Base-by-base conservation (phyloP, 2,113 vertebrate genomes). In the Chamaea fasciata region DNA sequence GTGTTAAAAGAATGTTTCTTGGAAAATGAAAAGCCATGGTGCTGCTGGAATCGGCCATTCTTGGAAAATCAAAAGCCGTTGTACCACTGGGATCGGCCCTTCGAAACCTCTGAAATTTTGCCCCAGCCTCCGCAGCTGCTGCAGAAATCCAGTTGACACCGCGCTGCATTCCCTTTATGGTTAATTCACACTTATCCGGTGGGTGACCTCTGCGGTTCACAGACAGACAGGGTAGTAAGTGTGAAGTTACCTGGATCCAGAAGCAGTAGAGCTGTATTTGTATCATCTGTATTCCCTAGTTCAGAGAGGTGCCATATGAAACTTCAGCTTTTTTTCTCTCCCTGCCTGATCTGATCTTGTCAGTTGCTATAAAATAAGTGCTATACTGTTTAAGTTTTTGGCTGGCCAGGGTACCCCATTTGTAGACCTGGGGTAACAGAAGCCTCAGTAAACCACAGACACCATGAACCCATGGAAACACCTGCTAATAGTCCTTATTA, bases 71-170 rank as follows among this genome's bases (percentile, higher is more conserved):
- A 89, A 92, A 92, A 87, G 68, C 42, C 3, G 0, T 70, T 59
- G 22, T 78, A 87, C 87, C 37, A 19, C 39, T 87, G 73, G 73
- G 84, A 81, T 89, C 1, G 9, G 53, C 33, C 82, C 50, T 71
- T 87, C 64, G 53, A 71, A 91, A 68, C 80, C 70, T 76, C 91
- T 87, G 80, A 91, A 95, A 75, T 73, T 64, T 84, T 84, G 57
- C 83, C 73, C 27, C 60, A 71, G 50, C 64, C 56, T 83, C 73
- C 53, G 23, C 80, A 95, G 89, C 95, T 95, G 94, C 92, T 89
- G 3, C 41, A 89, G 81, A 89, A 91, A 70, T 91, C 92, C 22
- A 68, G 89, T 41, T 87, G 94, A 84, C 89, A 78, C 41, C 52
- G 52, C 1, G 0, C 55, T 87, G 56, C 31, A 5, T 52, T 93